phyloP scores from a whole-genome alignment of 2,888 invertebrate species.

The Autographa pulchrina region DNA sequence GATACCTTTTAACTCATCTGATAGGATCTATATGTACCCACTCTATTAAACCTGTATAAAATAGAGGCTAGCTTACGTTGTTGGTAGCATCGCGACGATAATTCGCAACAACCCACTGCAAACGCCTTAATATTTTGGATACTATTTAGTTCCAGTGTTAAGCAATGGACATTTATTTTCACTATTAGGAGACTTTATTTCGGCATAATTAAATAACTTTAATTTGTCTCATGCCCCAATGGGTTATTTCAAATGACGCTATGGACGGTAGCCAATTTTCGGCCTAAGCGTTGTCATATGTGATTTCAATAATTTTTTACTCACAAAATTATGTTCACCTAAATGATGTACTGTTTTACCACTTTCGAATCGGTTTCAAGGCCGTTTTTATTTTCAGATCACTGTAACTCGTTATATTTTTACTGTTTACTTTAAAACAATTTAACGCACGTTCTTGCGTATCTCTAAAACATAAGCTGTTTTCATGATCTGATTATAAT shows the following conservation, averaged over 20 bases:
- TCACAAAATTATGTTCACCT: background rate
- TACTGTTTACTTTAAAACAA: slow-evolving; percentile 42
- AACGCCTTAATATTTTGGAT: too few species aligned
- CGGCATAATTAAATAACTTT: background rate
- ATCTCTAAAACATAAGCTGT: slow-evolving; percentile 20
- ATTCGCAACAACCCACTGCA: too few species aligned
- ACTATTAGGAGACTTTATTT: background rate
- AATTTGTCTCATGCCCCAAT: background rate
- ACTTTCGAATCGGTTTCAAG: slow-evolving; percentile 27
- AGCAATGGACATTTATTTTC: background rate
- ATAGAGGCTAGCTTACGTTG: background rate
- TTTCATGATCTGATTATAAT: slow-evolving; percentile 37
- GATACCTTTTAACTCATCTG: slow-evolving; percentile 22
- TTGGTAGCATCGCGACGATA: background rate
- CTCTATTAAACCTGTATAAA: background rate
- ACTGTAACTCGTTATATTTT: slow-evolving; percentile 36
- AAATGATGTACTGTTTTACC: slow-evolving; percentile 11
- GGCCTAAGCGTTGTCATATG: background rate
- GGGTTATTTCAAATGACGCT: background rate
- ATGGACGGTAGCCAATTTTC: background rate
- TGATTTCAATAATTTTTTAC: background rate
- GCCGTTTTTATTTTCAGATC: slow-evolving; percentile 39
- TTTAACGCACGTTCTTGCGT: slow-evolving; percentile 36
- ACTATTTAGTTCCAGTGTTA: background rate
- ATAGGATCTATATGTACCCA: slow-evolving; percentile 9